A percentile compares a stretch with the other conserved stretches of the same genome.
Evolutionary conservation across 2,888 invertebrate species (phyloP).

Genomic region (Standfussiana lucernea): DNA sequence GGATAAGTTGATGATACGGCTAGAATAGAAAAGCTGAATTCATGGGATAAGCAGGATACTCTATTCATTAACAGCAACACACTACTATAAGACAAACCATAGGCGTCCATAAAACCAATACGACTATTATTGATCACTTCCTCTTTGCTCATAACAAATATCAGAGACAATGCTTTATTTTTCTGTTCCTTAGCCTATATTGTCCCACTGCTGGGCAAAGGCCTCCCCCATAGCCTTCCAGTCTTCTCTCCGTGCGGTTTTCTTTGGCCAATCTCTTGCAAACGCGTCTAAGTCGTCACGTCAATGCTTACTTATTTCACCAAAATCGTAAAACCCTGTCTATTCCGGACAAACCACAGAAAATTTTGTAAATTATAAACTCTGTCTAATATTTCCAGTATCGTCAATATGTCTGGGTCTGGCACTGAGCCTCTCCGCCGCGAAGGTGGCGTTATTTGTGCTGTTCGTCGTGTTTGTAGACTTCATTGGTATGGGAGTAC

Average conservation of each 20-base stretch:
- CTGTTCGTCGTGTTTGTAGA: conserved; percentile 98
- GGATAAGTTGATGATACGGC: not conserved
- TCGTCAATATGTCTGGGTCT: conserved; percentile 97
- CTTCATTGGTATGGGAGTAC: conserved; percentile 96
- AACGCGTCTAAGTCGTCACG: no score
- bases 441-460: conserved; percentile 95
- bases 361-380: not conserved
- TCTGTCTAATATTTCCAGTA: conserved; percentile 90
- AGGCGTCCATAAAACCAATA: not conserved
- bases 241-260: no score
- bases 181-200: no score
- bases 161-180: not conserved
- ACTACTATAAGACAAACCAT: not conserved
- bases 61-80: not conserved
- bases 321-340: not conserved
- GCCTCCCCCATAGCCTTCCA: no score
- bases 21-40: no score
- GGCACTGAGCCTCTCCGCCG: conserved; percentile 93
- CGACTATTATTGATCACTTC: not conserved
- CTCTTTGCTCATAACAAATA: not conserved
- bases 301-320: no score
- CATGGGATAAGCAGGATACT: not conserved
- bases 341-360: not conserved
- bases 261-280: no score
- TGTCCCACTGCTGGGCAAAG: no score